Evolutionary conservation across 2,113 vertebrate genomes (phyloP).

Genomic region (Vanacampus margaritifer): DNA sequence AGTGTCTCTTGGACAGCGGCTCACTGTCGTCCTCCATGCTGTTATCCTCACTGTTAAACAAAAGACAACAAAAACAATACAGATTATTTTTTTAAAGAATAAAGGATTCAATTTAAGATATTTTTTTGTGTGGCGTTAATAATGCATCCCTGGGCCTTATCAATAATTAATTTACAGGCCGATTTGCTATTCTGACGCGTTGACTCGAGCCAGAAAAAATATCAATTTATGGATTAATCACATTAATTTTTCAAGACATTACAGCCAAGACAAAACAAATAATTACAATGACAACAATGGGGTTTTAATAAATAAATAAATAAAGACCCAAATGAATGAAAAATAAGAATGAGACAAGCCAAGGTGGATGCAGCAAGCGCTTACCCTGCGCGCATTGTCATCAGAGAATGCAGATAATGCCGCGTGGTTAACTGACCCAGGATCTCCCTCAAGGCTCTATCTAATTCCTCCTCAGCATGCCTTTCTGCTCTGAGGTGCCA

Average conservation of each 20-base stretch:
- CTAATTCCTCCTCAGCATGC: conserved; percentile 89
- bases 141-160: conserved; percentile 19
- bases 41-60: conserved; percentile 71
- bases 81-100: background rate
- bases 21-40: conserved; percentile 85
- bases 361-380: conserved; percentile 58
- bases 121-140: background rate
- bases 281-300: background rate
- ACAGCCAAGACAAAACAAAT: conserved; percentile 28
- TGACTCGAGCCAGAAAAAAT: conserved; percentile 16
- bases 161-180: conserved; percentile 48
- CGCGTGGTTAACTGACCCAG: conserved; percentile 90
- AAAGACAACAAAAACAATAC: background rate
- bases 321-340: background rate
- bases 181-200: conserved; percentile 50
- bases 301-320: background rate
- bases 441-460: conserved; percentile 92
- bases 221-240: conserved; percentile 38
- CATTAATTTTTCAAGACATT: conserved; percentile 18
- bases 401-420: conserved; percentile 90
- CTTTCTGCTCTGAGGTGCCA: conserved; percentile 80
- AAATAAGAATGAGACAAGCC: conserved; percentile 6
- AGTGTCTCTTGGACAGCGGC: conserved; percentile 93
- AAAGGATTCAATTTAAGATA: conserved; percentile 9
- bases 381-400: conserved; percentile 93